Conservation (phyloP, 1,140 invertebrate genomes). For the Tribolium madens region DNA sequence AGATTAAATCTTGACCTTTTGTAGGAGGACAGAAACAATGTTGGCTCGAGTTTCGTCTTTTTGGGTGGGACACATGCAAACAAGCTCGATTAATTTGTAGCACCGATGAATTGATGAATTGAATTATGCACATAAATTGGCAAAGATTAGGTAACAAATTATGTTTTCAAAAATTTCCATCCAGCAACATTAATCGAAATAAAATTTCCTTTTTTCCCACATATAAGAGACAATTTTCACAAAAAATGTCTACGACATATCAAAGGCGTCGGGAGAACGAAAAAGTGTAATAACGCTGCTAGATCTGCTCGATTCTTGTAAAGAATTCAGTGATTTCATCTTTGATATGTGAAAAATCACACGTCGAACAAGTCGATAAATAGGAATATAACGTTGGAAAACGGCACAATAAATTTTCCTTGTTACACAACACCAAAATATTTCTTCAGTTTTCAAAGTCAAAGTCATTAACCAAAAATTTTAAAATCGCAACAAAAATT, state of each 20-base stretch:
- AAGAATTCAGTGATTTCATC: conserved; percentile 26
- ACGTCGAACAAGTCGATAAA: conserved; percentile 6
- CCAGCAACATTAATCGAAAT: background rate
- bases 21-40: conserved; percentile 14
- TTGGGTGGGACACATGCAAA: conserved; percentile 12
- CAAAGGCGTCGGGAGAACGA: background rate
- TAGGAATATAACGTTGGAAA: background rate
- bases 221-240: background rate
- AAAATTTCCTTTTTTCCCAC: background rate
- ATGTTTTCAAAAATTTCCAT: background rate
- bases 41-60: conserved; percentile 6
- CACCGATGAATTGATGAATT: background rate
- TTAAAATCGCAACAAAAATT: background rate
- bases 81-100: conserved; percentile 3
- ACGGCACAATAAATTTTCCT: background rate
- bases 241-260: background rate
- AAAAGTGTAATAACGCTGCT: conserved; percentile 15
- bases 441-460: background rate
- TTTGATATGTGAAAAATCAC: background rate
- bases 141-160: background rate
- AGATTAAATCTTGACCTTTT: conserved; percentile 27
- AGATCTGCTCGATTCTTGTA: background rate
- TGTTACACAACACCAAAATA: too few relatives aligned
- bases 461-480: background rate
- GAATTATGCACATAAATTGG: background rate